phyloP scores from a whole-genome alignment of 2,113 vertebrate genomes.

The Megaptera novaeangliae region DNA sequence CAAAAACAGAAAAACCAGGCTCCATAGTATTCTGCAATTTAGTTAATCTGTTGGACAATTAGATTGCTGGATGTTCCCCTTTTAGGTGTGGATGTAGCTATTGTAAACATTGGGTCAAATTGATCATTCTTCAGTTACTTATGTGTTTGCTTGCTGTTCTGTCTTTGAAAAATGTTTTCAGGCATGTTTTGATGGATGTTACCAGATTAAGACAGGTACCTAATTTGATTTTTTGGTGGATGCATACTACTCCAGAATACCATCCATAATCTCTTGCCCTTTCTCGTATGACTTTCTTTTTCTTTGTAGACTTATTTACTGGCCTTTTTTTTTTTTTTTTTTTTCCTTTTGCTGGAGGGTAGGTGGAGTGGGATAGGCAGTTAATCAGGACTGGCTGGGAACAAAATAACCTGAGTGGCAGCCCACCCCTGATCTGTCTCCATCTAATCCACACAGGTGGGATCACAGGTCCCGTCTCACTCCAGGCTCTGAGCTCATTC shows the following conservation, averaged over 20 bases:
- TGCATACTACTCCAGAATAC: background rate
- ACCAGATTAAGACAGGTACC: background rate
- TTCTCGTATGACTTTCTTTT: background rate
- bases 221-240: background rate
- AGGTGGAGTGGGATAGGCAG: background rate
- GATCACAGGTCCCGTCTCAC: background rate
- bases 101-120: background rate
- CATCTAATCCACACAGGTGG: background rate
- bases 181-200: slow-evolving; percentile 1
- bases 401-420: background rate
- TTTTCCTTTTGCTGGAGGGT: background rate
- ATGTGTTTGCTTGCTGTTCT: background rate
- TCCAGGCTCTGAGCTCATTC: background rate
- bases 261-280: background rate
- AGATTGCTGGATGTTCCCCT: background rate
- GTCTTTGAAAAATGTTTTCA: background rate
- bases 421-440: background rate
- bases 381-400: background rate
- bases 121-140: background rate
- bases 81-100: background rate
- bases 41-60: background rate
- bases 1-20: no score
- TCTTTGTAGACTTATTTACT: background rate
- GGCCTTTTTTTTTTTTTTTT: background rate
- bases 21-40: background rate